These are phyloP conservation scores for Passer domesticus DNA, from an alignment of 2,113 vertebrate species.

Conservation along the genomic window DNA sequence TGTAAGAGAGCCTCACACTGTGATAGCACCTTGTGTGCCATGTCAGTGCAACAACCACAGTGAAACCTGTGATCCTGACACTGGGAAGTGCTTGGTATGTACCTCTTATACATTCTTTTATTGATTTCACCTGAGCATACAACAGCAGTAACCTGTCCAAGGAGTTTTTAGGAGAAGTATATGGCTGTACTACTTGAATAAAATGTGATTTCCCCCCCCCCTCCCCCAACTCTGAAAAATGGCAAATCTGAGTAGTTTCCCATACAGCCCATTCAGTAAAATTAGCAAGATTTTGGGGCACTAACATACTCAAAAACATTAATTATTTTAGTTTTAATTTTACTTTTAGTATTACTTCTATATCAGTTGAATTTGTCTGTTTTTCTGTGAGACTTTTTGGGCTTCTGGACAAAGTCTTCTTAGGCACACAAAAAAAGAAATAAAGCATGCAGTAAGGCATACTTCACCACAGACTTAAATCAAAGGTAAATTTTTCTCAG, in stretches of 20 bases:
- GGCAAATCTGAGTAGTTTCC: neutral
- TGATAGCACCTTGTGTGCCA: conserved; percentile 78
- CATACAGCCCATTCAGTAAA: neutral
- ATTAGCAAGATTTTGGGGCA: neutral
- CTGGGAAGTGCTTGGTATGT: conserved; percentile 87
- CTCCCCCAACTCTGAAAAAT: neutral
- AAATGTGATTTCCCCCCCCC: neutral
- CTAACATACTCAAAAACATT: neutral
- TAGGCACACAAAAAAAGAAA: neutral
- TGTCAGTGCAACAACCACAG: conserved; percentile 93
- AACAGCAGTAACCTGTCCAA: neutral
- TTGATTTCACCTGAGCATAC: neutral
- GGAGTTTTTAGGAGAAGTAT: neutral
- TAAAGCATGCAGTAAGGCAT: neutral
- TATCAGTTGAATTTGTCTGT: neutral
- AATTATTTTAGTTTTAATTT: neutral
- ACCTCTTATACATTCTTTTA: neutral
- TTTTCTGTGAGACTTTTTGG: neutral
- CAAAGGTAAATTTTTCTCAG: neutral
- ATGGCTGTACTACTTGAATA: neutral
- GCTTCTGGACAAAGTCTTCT: neutral
- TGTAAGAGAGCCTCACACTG: conserved; percentile 16
- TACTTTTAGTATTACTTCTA: neutral
- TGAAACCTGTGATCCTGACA: conserved; percentile 81
- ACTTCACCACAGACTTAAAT: neutral